Evolutionary conservation across 1,140 invertebrate species (phyloP), one percentile per base, ranked within the genome.

Genomic region (Drosophila tsacasi): DNA sequence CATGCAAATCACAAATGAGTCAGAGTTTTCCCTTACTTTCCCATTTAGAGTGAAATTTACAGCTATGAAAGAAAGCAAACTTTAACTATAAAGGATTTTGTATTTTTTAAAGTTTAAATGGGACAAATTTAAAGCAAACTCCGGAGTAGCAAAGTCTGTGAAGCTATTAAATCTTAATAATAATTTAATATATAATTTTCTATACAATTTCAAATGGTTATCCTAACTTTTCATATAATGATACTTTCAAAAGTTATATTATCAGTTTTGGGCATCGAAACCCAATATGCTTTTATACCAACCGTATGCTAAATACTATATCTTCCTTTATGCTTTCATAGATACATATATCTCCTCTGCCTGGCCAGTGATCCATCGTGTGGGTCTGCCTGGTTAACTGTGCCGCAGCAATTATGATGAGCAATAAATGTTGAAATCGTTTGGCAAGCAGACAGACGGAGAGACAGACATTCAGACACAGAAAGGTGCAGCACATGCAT

Each of bases 391-490:
- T 65, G 76, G 73, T 59, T 79, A 83, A 78, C 81, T 82, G 77
- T 83, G 81, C 76, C 52, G 76, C 63, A 54, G 78, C 81, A 71
- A 78, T 79, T 79, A 83, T 79, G 66, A 79, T 79, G 67, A 59
- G 68, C 54, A 78, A 83, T 66, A 74, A 72, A 83, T 83, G 81
- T 83, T 83, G 76, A 69, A 83, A 83, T 76, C 64, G 66, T 72
- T 62, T 61, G 65, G 76, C 71, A 64, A 63, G 49, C 73, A 30
- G 39, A 23, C 42, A 42, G 49, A 30, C 60, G n/a, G n/a, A n/a
- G n/a, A 30, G 39, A 23, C 27, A 42, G 30, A 44, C 50, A 21
- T 30, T 8, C 50, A 54, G 46, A 32, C 52, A 62, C 61, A 66
- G 54, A 55, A 23, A 55, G 67, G 60, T 54, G 40, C 68, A 47